Evolutionary conservation across 2,888 invertebrate species (phyloP).

Genomic region (Watsonalla binaria): DNA sequence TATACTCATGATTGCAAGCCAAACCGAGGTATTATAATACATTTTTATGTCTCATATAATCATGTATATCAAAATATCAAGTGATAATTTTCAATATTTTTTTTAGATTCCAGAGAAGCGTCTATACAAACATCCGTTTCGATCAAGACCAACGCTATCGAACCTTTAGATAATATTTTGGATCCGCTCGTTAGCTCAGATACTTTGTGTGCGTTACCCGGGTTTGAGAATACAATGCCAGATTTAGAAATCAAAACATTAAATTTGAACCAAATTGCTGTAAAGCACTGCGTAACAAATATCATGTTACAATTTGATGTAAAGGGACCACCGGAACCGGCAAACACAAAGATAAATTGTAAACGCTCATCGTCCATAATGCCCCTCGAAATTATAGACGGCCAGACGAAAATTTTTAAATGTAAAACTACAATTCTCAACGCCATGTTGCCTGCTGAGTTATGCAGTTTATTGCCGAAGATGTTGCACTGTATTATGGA

Average conservation of each 20-base stretch:
- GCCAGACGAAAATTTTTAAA: conserved; percentile 48
- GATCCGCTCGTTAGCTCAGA: conserved; percentile 3
- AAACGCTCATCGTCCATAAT: conserved; percentile 32
- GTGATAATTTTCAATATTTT: conserved; percentile 3
- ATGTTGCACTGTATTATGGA: conserved; percentile 42
- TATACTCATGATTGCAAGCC: conserved; percentile 38
- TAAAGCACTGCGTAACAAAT: conserved; percentile 56
- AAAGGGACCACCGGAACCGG: conserved; percentile 26
- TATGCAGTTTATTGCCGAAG: conserved; percentile 59
- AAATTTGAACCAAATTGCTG: conserved; percentile 44
- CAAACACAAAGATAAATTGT: conserved; percentile 13
- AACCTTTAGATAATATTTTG: neutral
- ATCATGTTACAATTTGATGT: conserved; percentile 59
- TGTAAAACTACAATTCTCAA: conserved; percentile 54
- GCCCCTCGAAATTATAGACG: conserved; percentile 33
- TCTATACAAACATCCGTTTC: conserved; percentile 33
- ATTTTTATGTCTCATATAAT: conserved; percentile 12
- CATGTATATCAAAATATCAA: neutral
- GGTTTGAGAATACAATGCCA: conserved; percentile 42
- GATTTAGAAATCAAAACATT: conserved; percentile 46
- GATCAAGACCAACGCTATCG: conserved; percentile 2
- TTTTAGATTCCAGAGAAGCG: conserved; percentile 30
- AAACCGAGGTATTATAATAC: conserved; percentile 5
- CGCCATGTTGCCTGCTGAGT: conserved; percentile 57
- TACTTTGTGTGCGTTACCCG: conserved; percentile 30